These are phyloP conservation scores for Setophaga kirtlandii DNA, from an alignment of 2,113 vertebrate genomes.

Conservation along the genomic window DNA sequence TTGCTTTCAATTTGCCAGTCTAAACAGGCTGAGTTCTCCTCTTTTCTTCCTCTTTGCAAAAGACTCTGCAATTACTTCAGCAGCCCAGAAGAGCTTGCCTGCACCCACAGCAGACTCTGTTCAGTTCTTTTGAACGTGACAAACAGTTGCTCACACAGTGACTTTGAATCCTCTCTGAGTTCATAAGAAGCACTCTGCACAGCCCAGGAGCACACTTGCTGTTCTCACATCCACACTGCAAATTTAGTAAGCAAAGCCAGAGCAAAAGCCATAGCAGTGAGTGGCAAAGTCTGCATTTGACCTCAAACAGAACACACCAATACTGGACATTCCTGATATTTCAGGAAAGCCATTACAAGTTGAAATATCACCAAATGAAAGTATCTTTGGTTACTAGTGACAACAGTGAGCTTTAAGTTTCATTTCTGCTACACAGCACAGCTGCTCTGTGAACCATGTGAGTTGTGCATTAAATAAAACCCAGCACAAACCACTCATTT, in stretches of 20 bases:
- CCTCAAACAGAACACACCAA: not conserved
- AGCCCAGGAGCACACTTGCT: not conserved
- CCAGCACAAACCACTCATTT: not conserved
- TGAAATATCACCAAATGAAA: not conserved
- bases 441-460: not conserved
- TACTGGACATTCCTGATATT: not conserved
- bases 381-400: not conserved
- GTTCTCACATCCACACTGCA: not conserved
- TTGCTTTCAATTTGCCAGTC: conserved; percentile 26
- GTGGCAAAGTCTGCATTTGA: not conserved
- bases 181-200: not conserved
- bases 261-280: not conserved
- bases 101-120: not conserved
- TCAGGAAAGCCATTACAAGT: not conserved
- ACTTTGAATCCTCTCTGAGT: not conserved
- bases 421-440: not conserved
- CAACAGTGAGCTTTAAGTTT: not conserved
- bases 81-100: not conserved
- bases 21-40: conserved; percentile 5
- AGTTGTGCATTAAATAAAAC: not conserved
- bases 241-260: not conserved
- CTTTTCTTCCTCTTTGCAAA: not conserved
- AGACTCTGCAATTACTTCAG: not conserved
- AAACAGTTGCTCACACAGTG: accelerated
- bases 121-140: not conserved